Evolutionary conservation across 2,797 vertebrate species (phyloP), one percentile per base, ranked within the genome.

Genomic region (Ctenopoma multispine): DNA sequence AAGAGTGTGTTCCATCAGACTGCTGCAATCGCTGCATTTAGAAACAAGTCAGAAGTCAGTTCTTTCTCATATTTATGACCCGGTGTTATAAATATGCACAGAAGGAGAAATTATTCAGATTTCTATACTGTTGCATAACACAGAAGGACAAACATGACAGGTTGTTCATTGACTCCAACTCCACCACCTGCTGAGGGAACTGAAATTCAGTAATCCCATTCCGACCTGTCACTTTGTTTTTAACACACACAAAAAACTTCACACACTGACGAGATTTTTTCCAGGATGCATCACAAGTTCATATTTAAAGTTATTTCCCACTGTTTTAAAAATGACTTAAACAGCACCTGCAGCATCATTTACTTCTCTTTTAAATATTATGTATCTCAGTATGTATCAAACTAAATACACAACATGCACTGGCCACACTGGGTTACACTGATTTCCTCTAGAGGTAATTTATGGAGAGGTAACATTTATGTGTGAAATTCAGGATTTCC

Each of bases 171-270:
- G n/a, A 44, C 27, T 51, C n/a, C 10, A 29, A 36, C 3, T n/a
- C 17, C 36, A 36, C 40, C 66, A 60, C 51, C 40, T 46, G 58
- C 62, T 23, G 38, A 53, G 13, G 48, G 31, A 47, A 31, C 63
- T 34, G 23, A 57, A 21, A 50, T 54, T 54, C 24, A 61, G 62
- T 53, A 63, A 74, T 65, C 65, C 65, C 47, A 34, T 69, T 44
- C 63, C 61, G 73, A 75, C 68, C 64, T 69, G 76, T 67, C 51
- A 27, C 61, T 56, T 43, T 50, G 27, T 38, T 60, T 11, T 15
- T 20, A 67, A 23, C 10, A 40, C 40, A 14, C n/a, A n/a, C n/a
- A 62, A 68, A 17, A 27, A 31, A 44, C 15, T 15, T 47, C 53
- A 68, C 55, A 71, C 36, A 20, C 41, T 2, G 21, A 67, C n/a